phyloP scores from a whole-genome alignment of 2,797 vertebrate genomes.

The Labroides dimidiatus region DNA sequence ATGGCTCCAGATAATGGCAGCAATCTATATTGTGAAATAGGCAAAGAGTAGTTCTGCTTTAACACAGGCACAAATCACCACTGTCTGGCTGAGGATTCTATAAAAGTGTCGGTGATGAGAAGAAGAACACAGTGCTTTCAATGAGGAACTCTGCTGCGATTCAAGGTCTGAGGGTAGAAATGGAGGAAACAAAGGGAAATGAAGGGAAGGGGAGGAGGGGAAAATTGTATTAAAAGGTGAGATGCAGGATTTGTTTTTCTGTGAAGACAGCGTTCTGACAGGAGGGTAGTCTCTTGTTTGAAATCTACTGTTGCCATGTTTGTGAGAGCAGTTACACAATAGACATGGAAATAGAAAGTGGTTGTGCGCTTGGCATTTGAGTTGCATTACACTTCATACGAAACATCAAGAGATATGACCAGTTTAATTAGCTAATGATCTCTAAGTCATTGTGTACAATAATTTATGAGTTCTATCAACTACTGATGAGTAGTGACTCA shows the following conservation, averaged over 20 bases:
- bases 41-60: slow-evolving; percentile 69
- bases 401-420: too few relatives aligned
- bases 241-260: slow-evolving; percentile 23
- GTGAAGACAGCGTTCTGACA: slow-evolving; percentile 19
- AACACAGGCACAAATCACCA: slow-evolving; percentile 73
- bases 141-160: slow-evolving; percentile 56
- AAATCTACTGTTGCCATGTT: slow-evolving; percentile 42
- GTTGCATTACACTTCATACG: background rate
- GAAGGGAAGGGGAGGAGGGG: slow-evolving; percentile 27
- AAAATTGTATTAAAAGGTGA: slow-evolving; percentile 42
- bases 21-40: slow-evolving; percentile 81
- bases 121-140: slow-evolving; percentile 57
- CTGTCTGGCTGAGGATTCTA: slow-evolving; percentile 67
- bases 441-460: background rate
- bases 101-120: slow-evolving; percentile 65
- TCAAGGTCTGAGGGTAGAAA: slow-evolving; percentile 49
- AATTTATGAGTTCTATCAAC: background rate
- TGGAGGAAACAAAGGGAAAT: slow-evolving; percentile 63
- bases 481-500: too few relatives aligned
- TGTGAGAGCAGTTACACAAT: slow-evolving; percentile 16
- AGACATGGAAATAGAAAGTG: slow-evolving; percentile 29
- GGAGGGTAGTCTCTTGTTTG: slow-evolving; percentile 48
- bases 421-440: too few relatives aligned
- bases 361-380: background rate
- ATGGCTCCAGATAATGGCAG: slow-evolving; percentile 81